phyloP scores from a whole-genome alignment of 2,888 invertebrate genomes.

The Candidula unifasciata region DNA sequence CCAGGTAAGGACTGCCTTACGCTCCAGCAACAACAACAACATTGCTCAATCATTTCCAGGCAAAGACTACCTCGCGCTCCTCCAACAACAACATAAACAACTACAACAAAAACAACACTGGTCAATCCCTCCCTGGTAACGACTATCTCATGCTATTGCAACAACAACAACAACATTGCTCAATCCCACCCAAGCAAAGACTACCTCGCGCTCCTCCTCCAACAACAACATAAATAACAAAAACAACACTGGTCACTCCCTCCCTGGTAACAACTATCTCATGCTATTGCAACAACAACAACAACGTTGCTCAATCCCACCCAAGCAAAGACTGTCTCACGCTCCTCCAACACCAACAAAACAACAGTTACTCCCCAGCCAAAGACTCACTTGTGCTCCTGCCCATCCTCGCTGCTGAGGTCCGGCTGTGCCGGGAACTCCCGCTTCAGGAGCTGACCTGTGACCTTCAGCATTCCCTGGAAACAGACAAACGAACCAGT shows the following conservation, averaged over 20 bases:
- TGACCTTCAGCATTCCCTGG: conserved; percentile 92
- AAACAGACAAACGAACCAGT: background rate
- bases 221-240: too few species aligned
- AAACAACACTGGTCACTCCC: background rate
- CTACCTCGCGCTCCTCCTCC: background rate
- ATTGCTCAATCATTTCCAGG: too few species aligned
- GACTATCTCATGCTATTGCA: too few species aligned
- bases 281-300: background rate
- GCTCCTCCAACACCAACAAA: background rate
- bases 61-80: too few species aligned
- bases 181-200: background rate
- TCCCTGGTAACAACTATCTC: background rate
- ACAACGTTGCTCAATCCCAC: background rate
- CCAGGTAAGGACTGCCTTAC: too few species aligned
- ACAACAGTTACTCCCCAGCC: too few species aligned
- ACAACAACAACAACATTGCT: background rate
- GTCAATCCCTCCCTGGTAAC: too few species aligned
- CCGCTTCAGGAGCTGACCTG: conserved; percentile 93
- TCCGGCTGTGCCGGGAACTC: conserved; percentile 78
- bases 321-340: background rate
- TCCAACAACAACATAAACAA: too few species aligned
- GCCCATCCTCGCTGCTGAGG: conserved; percentile 65
- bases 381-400: conserved; percentile 61
- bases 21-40: too few species aligned
- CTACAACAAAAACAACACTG: too few species aligned